Conservation (phyloP, 1,140 invertebrate species). For the Drusus annulatus region DNA sequence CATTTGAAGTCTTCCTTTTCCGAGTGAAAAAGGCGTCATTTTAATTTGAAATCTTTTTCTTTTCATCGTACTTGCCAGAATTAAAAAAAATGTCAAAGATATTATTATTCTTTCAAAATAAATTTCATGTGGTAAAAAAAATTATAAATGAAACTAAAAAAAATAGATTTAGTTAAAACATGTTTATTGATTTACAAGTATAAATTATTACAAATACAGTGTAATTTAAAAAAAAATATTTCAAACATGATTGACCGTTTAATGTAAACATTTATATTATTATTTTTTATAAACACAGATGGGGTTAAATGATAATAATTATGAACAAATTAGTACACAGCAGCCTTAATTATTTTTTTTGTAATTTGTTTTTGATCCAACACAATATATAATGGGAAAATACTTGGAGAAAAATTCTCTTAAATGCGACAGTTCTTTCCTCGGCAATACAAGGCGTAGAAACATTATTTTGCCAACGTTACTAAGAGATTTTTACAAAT, state of each 20-base stretch:
- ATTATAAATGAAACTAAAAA: conserved; percentile 33
- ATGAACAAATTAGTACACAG: conserved; percentile 22
- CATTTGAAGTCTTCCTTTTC: not conserved
- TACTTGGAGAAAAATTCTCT: too few species aligned
- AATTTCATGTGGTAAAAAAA: conserved; percentile 16
- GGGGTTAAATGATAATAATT: conserved; percentile 1
- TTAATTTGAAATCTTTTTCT: not conserved
- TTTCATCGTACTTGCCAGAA: not conserved
- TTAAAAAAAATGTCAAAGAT: not conserved
- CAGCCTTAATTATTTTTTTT: conserved; percentile 30
- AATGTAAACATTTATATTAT: conserved; percentile 28
- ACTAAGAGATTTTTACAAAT: not conserved
- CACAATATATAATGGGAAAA: not conserved
- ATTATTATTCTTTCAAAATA: not conserved
- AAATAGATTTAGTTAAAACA: conserved; percentile 15
- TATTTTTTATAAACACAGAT: conserved; percentile 22
- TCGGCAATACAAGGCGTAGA: not conserved
- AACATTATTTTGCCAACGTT: too few species aligned
- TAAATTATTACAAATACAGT: conserved; percentile 23
- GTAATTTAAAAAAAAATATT: not conserved
- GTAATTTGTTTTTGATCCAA: not conserved
- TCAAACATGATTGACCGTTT: too few species aligned
- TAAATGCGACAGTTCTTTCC: not conserved
- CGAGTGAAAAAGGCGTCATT: not conserved
- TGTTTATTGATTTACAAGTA: conserved; percentile 29